Evolutionary conservation across 2,797 vertebrate species (phyloP).

Genomic region (Ptychadena robeensis): DNA sequence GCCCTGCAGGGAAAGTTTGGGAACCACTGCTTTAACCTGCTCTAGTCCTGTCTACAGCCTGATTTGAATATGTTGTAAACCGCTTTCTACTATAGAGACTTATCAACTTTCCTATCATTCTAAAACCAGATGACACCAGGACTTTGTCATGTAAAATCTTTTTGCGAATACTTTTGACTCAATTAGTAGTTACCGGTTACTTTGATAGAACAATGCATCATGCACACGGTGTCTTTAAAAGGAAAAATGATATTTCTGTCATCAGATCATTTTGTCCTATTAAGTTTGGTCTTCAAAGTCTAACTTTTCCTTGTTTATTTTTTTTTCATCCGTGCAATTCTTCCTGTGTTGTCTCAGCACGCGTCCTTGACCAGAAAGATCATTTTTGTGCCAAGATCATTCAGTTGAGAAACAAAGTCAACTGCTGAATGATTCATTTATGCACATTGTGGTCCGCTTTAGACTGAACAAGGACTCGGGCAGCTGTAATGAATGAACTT

Average conservation of each 20-base stretch:
- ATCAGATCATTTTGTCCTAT: background rate
- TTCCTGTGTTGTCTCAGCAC: slow-evolving; percentile 5
- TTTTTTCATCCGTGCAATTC: background rate
- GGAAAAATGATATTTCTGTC: background rate
- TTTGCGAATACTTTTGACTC: too few species aligned
- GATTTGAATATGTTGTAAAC: too few species aligned
- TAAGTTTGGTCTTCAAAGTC: background rate
- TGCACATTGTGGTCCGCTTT: slow-evolving; percentile 52
- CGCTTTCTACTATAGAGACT: too few species aligned
- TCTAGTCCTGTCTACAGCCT: too few species aligned
- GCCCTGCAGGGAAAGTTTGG: too few species aligned
- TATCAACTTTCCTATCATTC: too few species aligned
- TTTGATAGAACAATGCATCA: background rate
- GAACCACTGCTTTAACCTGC: too few species aligned
- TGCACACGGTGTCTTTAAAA: too few species aligned
- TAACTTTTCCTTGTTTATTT: slow-evolving; percentile 1
- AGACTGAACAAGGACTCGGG: slow-evolving; percentile 39
- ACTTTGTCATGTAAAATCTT: too few species aligned
- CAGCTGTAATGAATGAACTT: slow-evolving; percentile 59
- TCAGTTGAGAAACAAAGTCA: slow-evolving; percentile 41
- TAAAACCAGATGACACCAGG: too few species aligned
- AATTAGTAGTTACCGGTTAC: background rate
- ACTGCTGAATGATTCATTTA: slow-evolving; percentile 60
- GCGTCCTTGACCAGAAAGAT: slow-evolving; percentile 58
- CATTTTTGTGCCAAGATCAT: slow-evolving; percentile 48